Conservation (phyloP, 1,140 invertebrate genomes). For the Oncopodura yosiiana region DNA sequence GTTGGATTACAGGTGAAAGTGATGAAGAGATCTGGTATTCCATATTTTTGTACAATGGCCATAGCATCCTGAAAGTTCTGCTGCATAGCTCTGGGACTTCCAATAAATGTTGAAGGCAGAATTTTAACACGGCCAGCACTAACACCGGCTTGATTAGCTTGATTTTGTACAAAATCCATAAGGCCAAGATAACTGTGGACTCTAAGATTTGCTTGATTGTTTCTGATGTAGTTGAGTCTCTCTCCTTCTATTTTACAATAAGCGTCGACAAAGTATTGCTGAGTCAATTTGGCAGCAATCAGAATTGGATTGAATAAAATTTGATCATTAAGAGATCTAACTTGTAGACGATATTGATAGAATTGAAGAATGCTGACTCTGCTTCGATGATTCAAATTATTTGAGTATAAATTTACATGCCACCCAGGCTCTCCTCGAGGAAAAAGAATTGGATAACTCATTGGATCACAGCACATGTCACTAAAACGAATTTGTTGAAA, state of each 20-base stretch:
- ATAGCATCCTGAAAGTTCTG: conserved; percentile 39
- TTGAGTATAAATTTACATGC: conserved; percentile 29
- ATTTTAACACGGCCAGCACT: conserved; percentile 36
- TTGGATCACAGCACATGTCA: conserved; percentile 37
- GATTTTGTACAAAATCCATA: conserved; percentile 36
- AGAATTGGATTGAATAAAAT: conserved; percentile 33
- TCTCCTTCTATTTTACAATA: conserved; percentile 45
- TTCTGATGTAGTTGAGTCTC: conserved; percentile 39
- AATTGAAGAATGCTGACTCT: conserved; percentile 40
- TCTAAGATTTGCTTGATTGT: conserved; percentile 44
- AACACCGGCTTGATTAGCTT: conserved; percentile 16
- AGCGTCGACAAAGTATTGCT: conserved; percentile 44
- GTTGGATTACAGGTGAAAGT: conserved; percentile 43
- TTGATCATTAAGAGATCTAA: no score
- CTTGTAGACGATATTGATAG: conserved; percentile 40
- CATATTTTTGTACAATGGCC: conserved; percentile 39
- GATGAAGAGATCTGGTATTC: conserved; percentile 40
- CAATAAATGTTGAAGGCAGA: conserved; percentile 39
- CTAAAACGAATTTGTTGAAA: not conserved
- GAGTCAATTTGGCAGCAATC: conserved; percentile 36
- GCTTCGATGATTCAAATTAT: conserved; percentile 32
- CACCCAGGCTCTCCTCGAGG: conserved; percentile 42
- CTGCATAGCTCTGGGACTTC: conserved; percentile 42
- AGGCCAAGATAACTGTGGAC: conserved; percentile 44
- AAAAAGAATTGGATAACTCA: conserved; percentile 44